phyloP scores from a whole-genome alignment of 2,888 invertebrate genomes.

The Odontomyia ornata region DNA sequence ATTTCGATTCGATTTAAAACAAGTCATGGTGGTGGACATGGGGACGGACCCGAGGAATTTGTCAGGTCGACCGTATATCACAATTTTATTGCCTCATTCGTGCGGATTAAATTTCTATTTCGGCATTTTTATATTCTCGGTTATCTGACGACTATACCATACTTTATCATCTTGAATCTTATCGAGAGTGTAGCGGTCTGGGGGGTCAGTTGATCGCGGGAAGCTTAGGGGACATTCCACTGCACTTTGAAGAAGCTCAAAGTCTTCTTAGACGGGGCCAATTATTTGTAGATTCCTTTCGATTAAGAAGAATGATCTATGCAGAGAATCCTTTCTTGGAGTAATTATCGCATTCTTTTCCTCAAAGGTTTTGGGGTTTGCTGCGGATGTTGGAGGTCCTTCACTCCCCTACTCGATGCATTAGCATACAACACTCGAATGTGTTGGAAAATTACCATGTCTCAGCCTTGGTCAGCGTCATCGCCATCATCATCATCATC shows the following conservation, averaged over 20 bases:
- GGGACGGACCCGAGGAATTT: constrained; percentile 46
- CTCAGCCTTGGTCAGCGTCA: background rate
- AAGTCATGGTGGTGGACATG: constrained; percentile 6
- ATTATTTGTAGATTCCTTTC: too few relatives aligned
- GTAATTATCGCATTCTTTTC: too few relatives aligned
- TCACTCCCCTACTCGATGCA: constrained; percentile 22
- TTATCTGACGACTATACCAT: constrained; percentile 38
- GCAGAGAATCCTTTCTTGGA: too few relatives aligned
- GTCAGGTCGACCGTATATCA: constrained; percentile 50
- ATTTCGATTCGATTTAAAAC: constrained; percentile 13
- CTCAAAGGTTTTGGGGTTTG: background rate
- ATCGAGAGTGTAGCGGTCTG: background rate
- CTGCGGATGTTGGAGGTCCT: background rate
- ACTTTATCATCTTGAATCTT: constrained; percentile 41
- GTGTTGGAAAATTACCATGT: constrained; percentile 21
- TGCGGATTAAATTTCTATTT: constrained; percentile 51
- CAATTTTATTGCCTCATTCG: constrained; percentile 51
- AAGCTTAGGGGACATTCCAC: too few relatives aligned
- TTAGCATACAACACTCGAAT: background rate
- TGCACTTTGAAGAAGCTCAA: too few relatives aligned
- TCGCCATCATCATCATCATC: constrained; percentile 3
- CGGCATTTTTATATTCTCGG: constrained; percentile 48
- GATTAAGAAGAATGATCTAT: too few relatives aligned
- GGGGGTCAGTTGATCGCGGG: background rate
- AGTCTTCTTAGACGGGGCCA: too few relatives aligned